Evolutionary conservation across 2,888 invertebrate species (phyloP), one percentile per base, ranked within the genome.

Genomic region (Cybosia mesomella): DNA sequence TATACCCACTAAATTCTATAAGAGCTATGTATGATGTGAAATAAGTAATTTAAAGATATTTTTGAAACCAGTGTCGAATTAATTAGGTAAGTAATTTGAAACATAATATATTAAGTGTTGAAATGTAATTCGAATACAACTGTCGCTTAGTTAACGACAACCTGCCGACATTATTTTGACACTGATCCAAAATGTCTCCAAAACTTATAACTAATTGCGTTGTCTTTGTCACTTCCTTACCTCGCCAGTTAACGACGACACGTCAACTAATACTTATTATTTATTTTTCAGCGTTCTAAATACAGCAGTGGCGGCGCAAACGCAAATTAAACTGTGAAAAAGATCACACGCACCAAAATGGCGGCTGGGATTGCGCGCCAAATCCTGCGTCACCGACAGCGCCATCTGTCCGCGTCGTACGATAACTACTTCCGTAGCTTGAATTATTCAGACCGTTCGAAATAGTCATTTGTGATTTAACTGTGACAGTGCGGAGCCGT

Each of bases 231-330:
- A 87, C 90, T 90, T 84, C 80, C 84, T 82, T 85, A 86, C 85
- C 85, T 85, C 79, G 78, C 81, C 79, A 79, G 67, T 75, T 72
- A 76, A 76, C 75, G 77, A 77, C 80, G 79, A 82, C 85, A 85
- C 85, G 80, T 86, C 84, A 80, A 83, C 89, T 92, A 86, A 93
- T 87, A 79, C 75, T 73, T 85, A 75, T 87, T 89, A 83, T 92
- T 93, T 92, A 86, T 91, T 92, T 92, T 94, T 86, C 93, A 93
- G 94, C 78, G 85, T 83, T 90, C 90, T 88, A 92, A 91, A 90
- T 89, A 87, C 88, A 85, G 83, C 87, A 80, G 78, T 74, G 74
- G 74, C 83, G 70, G 83, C 79, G 87, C 86, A 81, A 83, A 87
- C 76, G 85, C 85, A 84, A 87, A 86, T 88, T 89, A 89, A 89